Evolutionary conservation across 2,113 vertebrate genomes (phyloP).

Genomic region (Bucco capensis): DNA sequence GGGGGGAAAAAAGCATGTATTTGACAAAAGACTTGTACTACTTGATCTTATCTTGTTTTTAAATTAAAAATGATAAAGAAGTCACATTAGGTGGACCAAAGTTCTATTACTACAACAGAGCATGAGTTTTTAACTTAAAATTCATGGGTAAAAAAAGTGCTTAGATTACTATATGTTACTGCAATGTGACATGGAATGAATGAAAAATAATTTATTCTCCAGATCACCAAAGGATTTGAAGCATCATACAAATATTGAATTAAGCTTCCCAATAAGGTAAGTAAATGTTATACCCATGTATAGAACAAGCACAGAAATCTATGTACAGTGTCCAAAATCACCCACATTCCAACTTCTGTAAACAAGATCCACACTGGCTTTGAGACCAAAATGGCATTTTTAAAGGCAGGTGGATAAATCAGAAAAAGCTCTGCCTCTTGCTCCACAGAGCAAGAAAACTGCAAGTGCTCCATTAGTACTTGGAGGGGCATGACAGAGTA

Average conservation of each 20-base stretch:
- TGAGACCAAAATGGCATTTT: not conserved
- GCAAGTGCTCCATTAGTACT: not conserved
- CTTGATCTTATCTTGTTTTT: not conserved
- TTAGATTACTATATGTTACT: not conserved
- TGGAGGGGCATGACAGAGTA: not conserved
- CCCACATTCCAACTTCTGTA: not conserved
- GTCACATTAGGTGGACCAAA: not conserved
- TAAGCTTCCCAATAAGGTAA: not conserved
- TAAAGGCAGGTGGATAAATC: not conserved
- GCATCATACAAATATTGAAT: constrained; percentile 9
- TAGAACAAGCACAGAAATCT: not conserved
- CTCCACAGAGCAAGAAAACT: not conserved
- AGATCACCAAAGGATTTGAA: not conserved
- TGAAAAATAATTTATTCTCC: not conserved
- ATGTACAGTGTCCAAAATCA: not conserved
- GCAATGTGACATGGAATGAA: not conserved
- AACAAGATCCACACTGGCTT: not conserved
- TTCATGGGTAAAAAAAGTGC: not conserved
- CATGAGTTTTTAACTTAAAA: not conserved
- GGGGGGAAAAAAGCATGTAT: not conserved
- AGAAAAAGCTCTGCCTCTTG: not conserved
- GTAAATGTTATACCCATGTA: not conserved
- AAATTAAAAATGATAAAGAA: not conserved
- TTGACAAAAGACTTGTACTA: not conserved
- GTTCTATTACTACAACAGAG: not conserved